Evolutionary conservation across 1,140 invertebrate species (phyloP).

Genomic region (Caenorhabditis latens): DNA sequence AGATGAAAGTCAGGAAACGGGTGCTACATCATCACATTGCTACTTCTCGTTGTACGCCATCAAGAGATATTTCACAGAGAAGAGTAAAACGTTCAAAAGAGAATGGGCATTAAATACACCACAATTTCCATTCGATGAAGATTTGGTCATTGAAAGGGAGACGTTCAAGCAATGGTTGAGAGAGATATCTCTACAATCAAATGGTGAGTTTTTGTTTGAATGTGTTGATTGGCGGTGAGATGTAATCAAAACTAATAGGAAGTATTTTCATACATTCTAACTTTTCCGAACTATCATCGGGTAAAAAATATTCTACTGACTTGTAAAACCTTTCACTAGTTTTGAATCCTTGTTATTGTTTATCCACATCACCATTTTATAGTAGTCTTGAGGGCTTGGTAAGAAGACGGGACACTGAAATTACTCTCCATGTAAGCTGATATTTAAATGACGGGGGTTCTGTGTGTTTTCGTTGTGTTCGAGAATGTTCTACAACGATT

Average conservation of each 20-base stretch:
- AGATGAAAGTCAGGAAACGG: conserved; percentile 64
- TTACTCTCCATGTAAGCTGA: conserved; percentile 2
- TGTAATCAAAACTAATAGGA: too few relatives aligned
- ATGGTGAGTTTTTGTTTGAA: conserved; percentile 69
- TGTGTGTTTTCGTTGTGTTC: neutral
- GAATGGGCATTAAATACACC: conserved; percentile 73
- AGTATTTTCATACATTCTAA: too few relatives aligned
- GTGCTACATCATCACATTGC: conserved; percentile 69
- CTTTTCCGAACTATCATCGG: too few relatives aligned
- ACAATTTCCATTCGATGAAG: conserved; percentile 75
- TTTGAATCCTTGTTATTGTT: neutral
- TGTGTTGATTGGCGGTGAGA: neutral
- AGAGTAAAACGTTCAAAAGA: conserved; percentile 71
- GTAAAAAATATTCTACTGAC: too few relatives aligned
- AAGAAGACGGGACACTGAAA: neutral
- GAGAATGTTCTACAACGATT: neutral
- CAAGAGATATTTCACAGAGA: conserved; percentile 75
- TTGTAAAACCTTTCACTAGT: neutral
- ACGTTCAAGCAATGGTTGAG: conserved; percentile 73
- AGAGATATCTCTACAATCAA: conserved; percentile 70
- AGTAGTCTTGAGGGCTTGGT: too few relatives aligned
- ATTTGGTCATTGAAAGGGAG: conserved; percentile 64
- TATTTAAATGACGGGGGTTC: neutral
- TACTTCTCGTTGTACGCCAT: conserved; percentile 77
- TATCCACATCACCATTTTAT: neutral